phyloP scores from a whole-genome alignment of 2,888 invertebrate species.

The Dicroscelio sp. region DNA sequence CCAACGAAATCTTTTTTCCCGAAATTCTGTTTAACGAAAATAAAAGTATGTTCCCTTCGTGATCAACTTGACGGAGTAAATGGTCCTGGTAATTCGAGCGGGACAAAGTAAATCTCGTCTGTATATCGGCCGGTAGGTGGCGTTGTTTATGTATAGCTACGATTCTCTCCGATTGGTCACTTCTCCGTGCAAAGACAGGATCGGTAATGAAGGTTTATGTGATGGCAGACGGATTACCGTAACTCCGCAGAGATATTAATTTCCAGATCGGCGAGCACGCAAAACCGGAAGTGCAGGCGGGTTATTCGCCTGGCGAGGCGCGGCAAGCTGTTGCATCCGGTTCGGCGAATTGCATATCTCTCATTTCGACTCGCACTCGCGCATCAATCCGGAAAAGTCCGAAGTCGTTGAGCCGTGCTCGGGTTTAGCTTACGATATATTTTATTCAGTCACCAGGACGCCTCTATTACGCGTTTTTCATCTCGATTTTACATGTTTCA shows the following conservation, averaged over 20 bases:
- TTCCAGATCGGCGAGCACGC: slow-evolving; percentile 86
- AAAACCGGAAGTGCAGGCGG: slow-evolving; percentile 88
- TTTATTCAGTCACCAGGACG: too few relatives aligned
- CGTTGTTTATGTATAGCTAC: slow-evolving; percentile 33
- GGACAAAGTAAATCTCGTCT: too few relatives aligned
- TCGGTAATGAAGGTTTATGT: slow-evolving; percentile 6
- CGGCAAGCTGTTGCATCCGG: slow-evolving; percentile 91
- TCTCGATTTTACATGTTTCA: too few relatives aligned
- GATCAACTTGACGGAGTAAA: too few relatives aligned
- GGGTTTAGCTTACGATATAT: slow-evolving; percentile 42
- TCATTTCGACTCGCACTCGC: slow-evolving; percentile 62
- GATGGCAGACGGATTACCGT: slow-evolving; percentile 82
- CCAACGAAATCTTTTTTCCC: too few relatives aligned
- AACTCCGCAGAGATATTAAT: slow-evolving; percentile 89
- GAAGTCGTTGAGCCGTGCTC: slow-evolving; percentile 69
- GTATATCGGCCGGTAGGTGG: not conserved
- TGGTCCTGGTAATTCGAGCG: not conserved
- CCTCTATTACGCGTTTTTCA: too few relatives aligned
- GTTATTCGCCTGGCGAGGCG: slow-evolving; percentile 79
- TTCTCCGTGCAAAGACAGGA: slow-evolving; percentile 53
- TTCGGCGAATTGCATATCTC: slow-evolving; percentile 79
- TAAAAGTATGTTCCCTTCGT: too few relatives aligned
- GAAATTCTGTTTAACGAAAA: too few relatives aligned
- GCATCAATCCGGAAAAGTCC: slow-evolving; percentile 72
- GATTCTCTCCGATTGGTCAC: slow-evolving; percentile 56